Percentiles rank a stretch among this genome's conserved stretches.
phyloP scores from a whole-genome alignment of 2,113 vertebrate genomes.

The Protomyctophum bolini region DNA sequence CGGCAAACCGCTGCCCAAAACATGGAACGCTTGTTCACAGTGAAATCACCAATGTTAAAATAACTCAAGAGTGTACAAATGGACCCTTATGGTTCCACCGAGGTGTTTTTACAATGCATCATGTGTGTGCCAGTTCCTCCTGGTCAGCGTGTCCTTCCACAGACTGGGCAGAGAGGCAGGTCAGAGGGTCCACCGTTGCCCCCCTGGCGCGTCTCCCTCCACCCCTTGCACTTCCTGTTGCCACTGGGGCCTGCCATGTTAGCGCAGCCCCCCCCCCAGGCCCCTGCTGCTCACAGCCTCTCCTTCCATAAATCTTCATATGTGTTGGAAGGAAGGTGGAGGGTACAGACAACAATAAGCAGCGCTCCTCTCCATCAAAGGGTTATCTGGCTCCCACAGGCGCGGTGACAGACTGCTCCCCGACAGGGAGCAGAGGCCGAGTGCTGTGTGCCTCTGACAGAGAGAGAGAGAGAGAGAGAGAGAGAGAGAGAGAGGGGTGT shows the following conservation, averaged over 20 bases:
- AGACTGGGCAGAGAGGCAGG: conserved; percentile 63
- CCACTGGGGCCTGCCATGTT: conserved; percentile 70
- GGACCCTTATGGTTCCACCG: too few species aligned
- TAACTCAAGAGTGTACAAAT: too few species aligned
- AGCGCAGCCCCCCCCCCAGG: too few species aligned
- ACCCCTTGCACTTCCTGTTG: conserved; percentile 73
- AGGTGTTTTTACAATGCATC: too few species aligned
- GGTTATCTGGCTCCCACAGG: conserved; percentile 80
- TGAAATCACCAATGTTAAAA: too few species aligned
- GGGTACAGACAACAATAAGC: conserved; percentile 78
- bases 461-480: conserved; percentile 17
- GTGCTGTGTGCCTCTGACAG: conserved; percentile 60
- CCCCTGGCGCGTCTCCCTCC: conserved; percentile 59
- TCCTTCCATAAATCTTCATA: conserved; percentile 78
- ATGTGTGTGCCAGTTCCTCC: conserved; percentile 27
- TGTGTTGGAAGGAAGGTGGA: conserved; percentile 75
- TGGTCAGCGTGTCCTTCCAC: conserved; percentile 63
- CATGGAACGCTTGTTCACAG: too few species aligned
- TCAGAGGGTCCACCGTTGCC: conserved; percentile 63
- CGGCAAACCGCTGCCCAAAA: too few species aligned
- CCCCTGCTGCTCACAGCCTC: conserved; percentile 69
- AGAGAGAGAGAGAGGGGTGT: conserved; percentile 13
- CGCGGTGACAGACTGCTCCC: conserved; percentile 69
- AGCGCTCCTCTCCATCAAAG: conserved; percentile 76
- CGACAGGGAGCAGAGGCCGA: conserved; percentile 66